Evolutionary conservation across 2,888 invertebrate genomes (phyloP), one percentile per base, ranked within the genome.

Genomic region (Apantesis nais): DNA sequence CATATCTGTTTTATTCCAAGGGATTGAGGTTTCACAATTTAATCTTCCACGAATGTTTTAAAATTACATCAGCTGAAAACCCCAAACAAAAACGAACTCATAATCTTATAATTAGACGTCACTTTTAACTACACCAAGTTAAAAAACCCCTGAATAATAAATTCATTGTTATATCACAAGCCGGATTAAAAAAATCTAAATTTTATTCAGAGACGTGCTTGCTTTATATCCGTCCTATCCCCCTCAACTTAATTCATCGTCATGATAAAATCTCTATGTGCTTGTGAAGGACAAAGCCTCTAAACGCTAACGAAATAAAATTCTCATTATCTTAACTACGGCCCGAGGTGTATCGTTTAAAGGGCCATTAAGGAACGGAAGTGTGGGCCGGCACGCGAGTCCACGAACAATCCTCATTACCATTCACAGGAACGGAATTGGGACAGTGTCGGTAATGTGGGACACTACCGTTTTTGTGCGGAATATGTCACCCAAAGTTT

Each of bases 291-390:
- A 60, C 72, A 71, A 73, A 71, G 67, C 67, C 63, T 71, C 63
- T 41, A 68, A 76, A 69, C 67, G 55, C 71, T 68, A 73, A 78
- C 60, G 41, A 77, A 79, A 79, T 81, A 79, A 72, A 80, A 73
- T 63, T 72, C 29, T 64, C 68, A 73, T 77, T 75, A 75, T 77
- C 76, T 81, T 70, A 75, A 82, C 65, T 75, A 73, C n/a, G 63
- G 70, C 68, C 74, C 48, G 65, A 69, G 39, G 71, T 73, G 74
- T 69, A 75, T 78, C 83, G 84, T 82, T 80, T 77, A 73, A 76
- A 77, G 84, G 80, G 67, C 67, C 77, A 83, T 82, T 81, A 81
- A 75, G 72, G 70, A 78, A 71, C 85, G 87, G 87, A 86, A 85
- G 80, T 77, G 81, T 74, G 78, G 76, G 72, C 74, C 69, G 75